Base-by-base conservation (phyloP, 2,113 vertebrate species). In the Oryzias woworae region DNA sequence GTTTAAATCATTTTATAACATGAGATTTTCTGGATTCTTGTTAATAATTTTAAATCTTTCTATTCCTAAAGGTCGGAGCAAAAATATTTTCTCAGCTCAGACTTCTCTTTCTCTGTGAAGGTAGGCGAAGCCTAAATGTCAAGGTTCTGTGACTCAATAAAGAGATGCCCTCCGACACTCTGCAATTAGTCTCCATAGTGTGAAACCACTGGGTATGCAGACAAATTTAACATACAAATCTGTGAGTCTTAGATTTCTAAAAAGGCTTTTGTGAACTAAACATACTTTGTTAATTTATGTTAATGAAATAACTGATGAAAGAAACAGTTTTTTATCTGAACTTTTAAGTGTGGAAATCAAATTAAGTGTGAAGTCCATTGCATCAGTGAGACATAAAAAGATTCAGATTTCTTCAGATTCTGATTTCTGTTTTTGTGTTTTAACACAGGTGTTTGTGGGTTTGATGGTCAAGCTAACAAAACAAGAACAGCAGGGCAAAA, bases 261-360 rank as follows among this genome's bases (percentile, higher is more conserved):
- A 80, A 70, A 71, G 53, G 20, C 64, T 55, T 64, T 47, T 78
- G 74, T 82, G 87, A 83, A 85, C 82, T 81, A 83, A 86, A 85
- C 71, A 56, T 76, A 79, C 62, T 71, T 71, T 73, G 71, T 82
- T 76, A 68, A 59, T 84, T 81, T 62, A 72, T 73, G 80, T 48
- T 75, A 77, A 69, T 73, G 78, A 17, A 74, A 77, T 69, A 76
- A 60, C 13, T 42, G 50, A 71, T 83, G 77, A 75, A 72, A 85
- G 81, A 85, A 81, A 56, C 26, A 1, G 68, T 69, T 81, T 80
- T 84, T 71, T 73, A 66, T 73, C 51, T 68, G 66, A 77, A 81
- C 62, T 85, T 58, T 70, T 52, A 81, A 77, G 80, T 76, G 79
- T 45, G 48, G 69, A 53, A 61, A 58, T 52, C n/a, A n/a, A n/a